Conservation (phyloP, 2,797 vertebrate genomes). For the Okamejei kenojei region DNA sequence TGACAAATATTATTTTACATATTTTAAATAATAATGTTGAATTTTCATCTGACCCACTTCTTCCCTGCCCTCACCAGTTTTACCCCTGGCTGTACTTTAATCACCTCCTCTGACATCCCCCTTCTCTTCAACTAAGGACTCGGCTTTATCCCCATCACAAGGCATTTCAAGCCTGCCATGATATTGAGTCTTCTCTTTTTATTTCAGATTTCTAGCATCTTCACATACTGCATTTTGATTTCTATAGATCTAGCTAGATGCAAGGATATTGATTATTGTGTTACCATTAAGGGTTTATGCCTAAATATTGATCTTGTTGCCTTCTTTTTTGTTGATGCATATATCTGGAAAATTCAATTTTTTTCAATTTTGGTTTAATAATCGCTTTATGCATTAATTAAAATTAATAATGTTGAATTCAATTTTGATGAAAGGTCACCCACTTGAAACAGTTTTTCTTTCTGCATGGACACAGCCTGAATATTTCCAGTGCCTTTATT, state of each 20-base stretch:
- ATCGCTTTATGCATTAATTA: slow-evolving; percentile 34
- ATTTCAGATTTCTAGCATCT: too few species aligned
- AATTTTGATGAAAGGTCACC: background rate
- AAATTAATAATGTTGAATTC: slow-evolving; percentile 39
- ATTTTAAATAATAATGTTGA: background rate
- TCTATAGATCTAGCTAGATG: background rate
- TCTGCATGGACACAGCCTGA: too few species aligned
- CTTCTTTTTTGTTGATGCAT: background rate
- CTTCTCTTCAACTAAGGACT: too few species aligned
- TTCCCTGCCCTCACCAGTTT: too few species aligned
- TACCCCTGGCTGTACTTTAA: too few species aligned
- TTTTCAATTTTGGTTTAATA: slow-evolving; percentile 37
- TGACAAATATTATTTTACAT: background rate
- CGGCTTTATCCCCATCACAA: too few species aligned
- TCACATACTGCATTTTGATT: too few species aligned
- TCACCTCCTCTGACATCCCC: too few species aligned
- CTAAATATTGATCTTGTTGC: background rate
- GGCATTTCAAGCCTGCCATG: too few species aligned
- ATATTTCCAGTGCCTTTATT: too few species aligned
- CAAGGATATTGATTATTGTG: slow-evolving; percentile 18
- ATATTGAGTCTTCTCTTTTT: too few species aligned
- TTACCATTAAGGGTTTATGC: background rate
- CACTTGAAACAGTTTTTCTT: background rate
- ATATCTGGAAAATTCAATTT: slow-evolving; percentile 35
- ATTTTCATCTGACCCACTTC: background rate